phyloP scores from a whole-genome alignment of 1,140 invertebrate species.

The Diploscapter pachys region DNA sequence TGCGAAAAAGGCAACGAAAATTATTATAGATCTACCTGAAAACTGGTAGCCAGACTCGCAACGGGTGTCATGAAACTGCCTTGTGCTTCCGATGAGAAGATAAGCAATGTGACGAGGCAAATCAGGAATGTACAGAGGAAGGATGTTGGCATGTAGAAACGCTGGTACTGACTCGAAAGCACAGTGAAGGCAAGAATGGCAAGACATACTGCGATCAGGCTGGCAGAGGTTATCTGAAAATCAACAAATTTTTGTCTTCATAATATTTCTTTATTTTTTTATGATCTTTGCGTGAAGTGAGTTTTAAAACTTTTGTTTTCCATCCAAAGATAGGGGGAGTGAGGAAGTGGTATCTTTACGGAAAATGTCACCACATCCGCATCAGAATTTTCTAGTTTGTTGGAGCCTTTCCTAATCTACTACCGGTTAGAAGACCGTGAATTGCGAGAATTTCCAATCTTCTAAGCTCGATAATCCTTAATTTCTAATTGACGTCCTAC shows the following conservation, averaged over 20 bases:
- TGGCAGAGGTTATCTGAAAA: constrained; percentile 42
- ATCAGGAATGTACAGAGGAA: constrained; percentile 58
- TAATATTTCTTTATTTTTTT: neutral
- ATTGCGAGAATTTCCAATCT: too few species aligned
- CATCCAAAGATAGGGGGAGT: too few species aligned
- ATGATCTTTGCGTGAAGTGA: neutral
- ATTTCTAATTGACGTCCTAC: too few species aligned
- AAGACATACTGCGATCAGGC: constrained; percentile 42
- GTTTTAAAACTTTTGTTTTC: too few species aligned
- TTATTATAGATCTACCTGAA: constrained; percentile 67
- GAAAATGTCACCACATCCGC: too few species aligned
- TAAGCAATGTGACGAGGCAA: constrained; percentile 52
- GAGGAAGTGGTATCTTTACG: too few species aligned
- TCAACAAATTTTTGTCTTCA: neutral
- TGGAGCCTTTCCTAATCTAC: too few species aligned
- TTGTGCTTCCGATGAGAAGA: constrained; percentile 44
- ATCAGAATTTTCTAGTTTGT: too few species aligned
- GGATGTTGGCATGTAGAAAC: constrained; percentile 49
- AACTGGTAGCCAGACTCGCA: constrained; percentile 53
- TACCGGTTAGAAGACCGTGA: too few species aligned
- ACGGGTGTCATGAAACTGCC: constrained; percentile 57
- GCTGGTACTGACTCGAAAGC: constrained; percentile 49
- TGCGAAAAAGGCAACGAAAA: too few species aligned
- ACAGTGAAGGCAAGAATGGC: constrained; percentile 57
- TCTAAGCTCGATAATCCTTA: too few species aligned